Conservation (phyloP, 2,888 invertebrate genomes). For the Diadegma fenestrale region DNA sequence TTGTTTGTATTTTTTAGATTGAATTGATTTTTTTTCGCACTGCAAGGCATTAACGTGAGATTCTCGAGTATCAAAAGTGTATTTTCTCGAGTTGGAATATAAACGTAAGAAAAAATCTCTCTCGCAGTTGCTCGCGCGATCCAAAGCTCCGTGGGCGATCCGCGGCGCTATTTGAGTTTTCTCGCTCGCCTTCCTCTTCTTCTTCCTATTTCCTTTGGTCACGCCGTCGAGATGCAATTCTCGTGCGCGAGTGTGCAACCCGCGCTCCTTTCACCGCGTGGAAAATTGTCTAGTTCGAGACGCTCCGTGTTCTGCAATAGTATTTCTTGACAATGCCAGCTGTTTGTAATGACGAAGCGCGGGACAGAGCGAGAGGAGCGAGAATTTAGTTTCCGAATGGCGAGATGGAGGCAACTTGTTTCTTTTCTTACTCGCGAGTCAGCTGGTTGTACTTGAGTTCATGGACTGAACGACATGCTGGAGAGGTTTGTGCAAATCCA, state of each 20-base stretch:
- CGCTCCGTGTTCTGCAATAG: conserved; percentile 57
- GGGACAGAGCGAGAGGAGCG: background rate
- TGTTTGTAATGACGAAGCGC: conserved; percentile 11
- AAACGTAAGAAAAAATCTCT: conserved; percentile 38
- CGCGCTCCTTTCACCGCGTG: conserved; percentile 36
- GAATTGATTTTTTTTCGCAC: conserved; percentile 1
- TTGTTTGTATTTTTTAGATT: background rate
- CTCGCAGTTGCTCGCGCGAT: conserved; percentile 7
- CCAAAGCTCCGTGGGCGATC: conserved; percentile 37
- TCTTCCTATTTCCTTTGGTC: conserved; percentile 57
- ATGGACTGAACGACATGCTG: background rate
- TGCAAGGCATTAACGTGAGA: conserved; percentile 1
- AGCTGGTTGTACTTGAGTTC: conserved; percentile 10
- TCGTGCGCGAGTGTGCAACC: background rate
- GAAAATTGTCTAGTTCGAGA: conserved; percentile 63
- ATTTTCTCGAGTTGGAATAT: conserved; percentile 39
- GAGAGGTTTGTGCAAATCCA: background rate
- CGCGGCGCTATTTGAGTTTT: conserved; percentile 9
- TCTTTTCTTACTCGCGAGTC: conserved; percentile 37
- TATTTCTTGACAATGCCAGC: conserved; percentile 26
- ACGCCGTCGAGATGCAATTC: conserved; percentile 59
- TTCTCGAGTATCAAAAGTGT: conserved; percentile 21
- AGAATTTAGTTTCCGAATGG: background rate
- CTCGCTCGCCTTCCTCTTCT: conserved; percentile 12
- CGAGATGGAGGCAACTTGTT: conserved; percentile 4